These are phyloP conservation scores for Megalurothrips usitatus DNA, from an alignment of 2,888 invertebrate genomes.

Conservation along the genomic window DNA sequence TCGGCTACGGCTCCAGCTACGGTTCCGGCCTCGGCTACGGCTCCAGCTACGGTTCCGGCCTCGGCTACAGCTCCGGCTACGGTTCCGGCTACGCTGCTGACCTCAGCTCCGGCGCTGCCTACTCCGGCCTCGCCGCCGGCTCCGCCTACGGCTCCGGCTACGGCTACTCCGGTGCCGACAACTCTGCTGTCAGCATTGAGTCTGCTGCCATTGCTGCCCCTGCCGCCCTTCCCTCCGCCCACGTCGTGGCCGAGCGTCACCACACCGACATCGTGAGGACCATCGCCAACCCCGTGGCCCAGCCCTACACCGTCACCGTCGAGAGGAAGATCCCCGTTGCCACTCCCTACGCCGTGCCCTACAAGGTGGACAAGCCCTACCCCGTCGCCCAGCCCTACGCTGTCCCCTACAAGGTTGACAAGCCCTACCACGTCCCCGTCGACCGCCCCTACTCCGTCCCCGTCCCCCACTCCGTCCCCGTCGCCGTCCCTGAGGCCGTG, in stretches of 20 bases:
- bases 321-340: conserved; percentile 1
- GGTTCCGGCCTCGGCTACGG: neutral
- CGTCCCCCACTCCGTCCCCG: neutral
- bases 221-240: neutral
- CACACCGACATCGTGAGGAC: conserved; percentile 1
- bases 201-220: neutral
- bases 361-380: conserved; percentile 5
- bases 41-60: neutral
- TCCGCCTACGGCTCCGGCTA: neutral
- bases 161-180: neutral
- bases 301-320: neutral
- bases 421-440: neutral
- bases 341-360: neutral
- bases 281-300: neutral
- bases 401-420: neutral
- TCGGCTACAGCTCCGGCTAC: neutral
- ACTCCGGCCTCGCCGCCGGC: neutral
- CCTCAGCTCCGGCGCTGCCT: neutral
- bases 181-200: neutral
- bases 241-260: neutral
- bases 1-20: neutral
- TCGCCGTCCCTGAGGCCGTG: neutral
- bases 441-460: neutral
- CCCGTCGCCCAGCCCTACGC: neutral
- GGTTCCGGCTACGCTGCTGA: neutral